A percentile compares a stretch with the other conserved stretches of the same genome.
Conservation (phyloP, 1,140 invertebrate species). For the Papilio polytes region DNA sequence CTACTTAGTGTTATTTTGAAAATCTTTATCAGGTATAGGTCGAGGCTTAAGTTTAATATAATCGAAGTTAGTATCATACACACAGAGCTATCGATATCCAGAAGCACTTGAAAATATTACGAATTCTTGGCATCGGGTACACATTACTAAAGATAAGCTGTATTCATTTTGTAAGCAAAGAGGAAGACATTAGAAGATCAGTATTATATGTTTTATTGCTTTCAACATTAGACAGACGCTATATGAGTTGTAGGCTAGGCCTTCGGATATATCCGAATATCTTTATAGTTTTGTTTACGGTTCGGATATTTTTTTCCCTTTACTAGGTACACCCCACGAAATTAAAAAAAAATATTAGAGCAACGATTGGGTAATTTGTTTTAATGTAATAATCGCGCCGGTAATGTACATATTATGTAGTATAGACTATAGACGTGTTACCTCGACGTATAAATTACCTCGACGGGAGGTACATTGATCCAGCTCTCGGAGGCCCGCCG, state of each 20-base stretch:
- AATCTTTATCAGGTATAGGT: neutral
- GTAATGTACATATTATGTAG: neutral
- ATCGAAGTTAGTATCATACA: neutral
- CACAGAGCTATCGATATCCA: neutral
- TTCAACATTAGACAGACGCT: neutral
- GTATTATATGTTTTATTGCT: neutral
- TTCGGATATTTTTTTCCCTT: neutral
- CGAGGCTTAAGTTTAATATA: neutral
- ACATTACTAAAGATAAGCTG: neutral
- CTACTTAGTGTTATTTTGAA: neutral
- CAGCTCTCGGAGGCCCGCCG: slow-evolving; percentile 93
- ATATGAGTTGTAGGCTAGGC: neutral
- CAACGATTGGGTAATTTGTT: neutral
- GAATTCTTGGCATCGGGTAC: neutral
- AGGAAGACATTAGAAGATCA: neutral
- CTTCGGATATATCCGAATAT: neutral
- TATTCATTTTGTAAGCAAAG: neutral
- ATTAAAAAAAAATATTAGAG: neutral
- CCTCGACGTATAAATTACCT: slow-evolving; percentile 84
- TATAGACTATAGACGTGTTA: neutral
- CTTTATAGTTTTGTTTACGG: neutral
- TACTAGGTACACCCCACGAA: neutral
- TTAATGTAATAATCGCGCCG: neutral
- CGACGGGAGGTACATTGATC: slow-evolving; percentile 92
- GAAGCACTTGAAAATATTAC: neutral